phyloP scores from a whole-genome alignment of 2,113 vertebrate genomes.

The Myiozetetes cayanensis region DNA sequence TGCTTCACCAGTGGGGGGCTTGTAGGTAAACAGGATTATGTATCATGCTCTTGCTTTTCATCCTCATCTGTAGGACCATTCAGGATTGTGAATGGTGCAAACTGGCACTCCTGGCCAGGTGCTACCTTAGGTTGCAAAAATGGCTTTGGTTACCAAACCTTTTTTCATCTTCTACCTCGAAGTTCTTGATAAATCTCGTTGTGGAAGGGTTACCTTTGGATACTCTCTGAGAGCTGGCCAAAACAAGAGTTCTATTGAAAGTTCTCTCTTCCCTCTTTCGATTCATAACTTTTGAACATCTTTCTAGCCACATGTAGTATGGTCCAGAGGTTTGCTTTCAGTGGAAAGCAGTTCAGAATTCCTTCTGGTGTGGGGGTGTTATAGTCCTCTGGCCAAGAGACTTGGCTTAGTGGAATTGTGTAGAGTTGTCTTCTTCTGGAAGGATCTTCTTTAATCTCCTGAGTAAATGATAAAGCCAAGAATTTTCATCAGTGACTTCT shows the following conservation, averaged over 20 bases:
- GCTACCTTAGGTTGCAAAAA: neutral
- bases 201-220: neutral
- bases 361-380: neutral
- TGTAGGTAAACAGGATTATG: neutral
- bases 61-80: neutral
- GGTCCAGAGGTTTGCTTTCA: neutral
- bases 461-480: neutral
- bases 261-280: neutral
- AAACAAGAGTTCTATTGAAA: neutral
- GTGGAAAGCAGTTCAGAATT: neutral
- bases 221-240: neutral
- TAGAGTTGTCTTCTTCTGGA: neutral
- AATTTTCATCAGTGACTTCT: neutral
- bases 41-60: neutral
- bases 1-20: neutral
- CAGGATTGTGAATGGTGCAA: neutral
- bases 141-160: neutral
- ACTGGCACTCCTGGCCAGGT: neutral
- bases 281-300: neutral
- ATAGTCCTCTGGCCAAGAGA: neutral
- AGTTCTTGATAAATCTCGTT: neutral
- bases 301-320: rapidly evolving
- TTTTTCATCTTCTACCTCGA: neutral
- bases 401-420: neutral
- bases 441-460: neutral